phyloP scores from a whole-genome alignment of 2,888 invertebrate species.

The Amiota communis region DNA sequence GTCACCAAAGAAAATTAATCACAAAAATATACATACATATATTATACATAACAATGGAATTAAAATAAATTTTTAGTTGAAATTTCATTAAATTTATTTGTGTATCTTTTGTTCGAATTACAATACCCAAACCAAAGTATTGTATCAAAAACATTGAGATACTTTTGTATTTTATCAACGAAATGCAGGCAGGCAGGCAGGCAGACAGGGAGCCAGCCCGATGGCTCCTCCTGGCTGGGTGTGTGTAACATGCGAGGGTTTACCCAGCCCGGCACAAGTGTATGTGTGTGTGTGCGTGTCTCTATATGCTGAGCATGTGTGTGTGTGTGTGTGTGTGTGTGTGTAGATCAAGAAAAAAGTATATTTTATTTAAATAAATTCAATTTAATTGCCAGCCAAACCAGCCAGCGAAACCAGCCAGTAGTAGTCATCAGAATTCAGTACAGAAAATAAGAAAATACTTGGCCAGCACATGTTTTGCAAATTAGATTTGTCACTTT shows the following conservation, averaged over 20 bases:
- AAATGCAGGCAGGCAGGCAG: neutral
- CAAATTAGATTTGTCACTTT: conserved; percentile 55
- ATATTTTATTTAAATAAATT: conserved; percentile 66
- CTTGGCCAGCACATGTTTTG: conserved; percentile 48
- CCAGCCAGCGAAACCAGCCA: conserved; percentile 36
- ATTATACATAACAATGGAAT: conserved; percentile 17
- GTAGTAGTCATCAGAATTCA: conserved; percentile 26
- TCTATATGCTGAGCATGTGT: neutral
- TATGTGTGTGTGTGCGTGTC: neutral
- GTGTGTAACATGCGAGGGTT: neutral
- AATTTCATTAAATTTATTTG: conserved; percentile 5
- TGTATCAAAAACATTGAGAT: neutral
- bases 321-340: conserved; percentile 1
- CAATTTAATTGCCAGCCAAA: conserved; percentile 65
- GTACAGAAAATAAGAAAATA: conserved; percentile 25
- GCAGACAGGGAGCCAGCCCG: neutral
- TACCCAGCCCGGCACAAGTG: neutral
- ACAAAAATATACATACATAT: no score
- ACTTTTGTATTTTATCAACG: neutral
- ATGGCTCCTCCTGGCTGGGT: neutral
- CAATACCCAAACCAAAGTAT: neutral
- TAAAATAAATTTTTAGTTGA: conserved; percentile 4
- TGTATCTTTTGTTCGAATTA: neutral
- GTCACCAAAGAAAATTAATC: neutral
- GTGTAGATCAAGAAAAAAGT: conserved; percentile 42